phyloP scores from a whole-genome alignment of 1,140 invertebrate genomes.

The Drosophila triauraria region DNA sequence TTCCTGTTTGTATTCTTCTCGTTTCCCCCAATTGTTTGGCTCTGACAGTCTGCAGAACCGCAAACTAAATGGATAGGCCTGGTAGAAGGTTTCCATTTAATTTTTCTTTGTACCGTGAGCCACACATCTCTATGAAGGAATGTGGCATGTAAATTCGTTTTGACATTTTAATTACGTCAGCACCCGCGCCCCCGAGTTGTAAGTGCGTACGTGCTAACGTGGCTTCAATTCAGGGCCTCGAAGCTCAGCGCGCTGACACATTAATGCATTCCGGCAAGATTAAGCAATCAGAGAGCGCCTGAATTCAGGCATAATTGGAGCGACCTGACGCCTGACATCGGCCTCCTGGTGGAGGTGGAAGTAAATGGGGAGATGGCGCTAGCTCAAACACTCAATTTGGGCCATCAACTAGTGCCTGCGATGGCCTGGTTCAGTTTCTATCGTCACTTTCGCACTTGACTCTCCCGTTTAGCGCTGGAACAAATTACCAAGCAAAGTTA shows the following conservation, averaged over 20 bases:
- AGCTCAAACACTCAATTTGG: conserved; percentile 69
- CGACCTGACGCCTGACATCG: conserved; percentile 38
- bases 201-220: conserved; percentile 31
- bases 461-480: conserved; percentile 49
- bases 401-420: conserved; percentile 45
- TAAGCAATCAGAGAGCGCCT: conserved; percentile 68
- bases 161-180: conserved; percentile 77
- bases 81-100: conserved; percentile 7
- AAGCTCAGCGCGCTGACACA: conserved; percentile 54
- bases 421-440: conserved; percentile 27
- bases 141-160: conserved; percentile 44
- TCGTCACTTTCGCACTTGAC: conserved; percentile 23
- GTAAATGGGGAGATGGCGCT: not conserved
- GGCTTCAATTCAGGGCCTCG: conserved; percentile 36
- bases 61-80: conserved; percentile 66
- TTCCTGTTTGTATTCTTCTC: conserved; percentile 45
- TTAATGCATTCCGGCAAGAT: conserved; percentile 78
- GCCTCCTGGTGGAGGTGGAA: not conserved
- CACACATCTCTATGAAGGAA: conserved; percentile 8
- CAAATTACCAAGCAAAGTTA: conserved; percentile 61
- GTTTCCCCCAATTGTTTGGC: conserved; percentile 30
- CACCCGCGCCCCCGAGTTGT: not conserved
- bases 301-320: conserved; percentile 42
- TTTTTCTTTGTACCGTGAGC: not conserved
- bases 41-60: conserved; percentile 47